Evolutionary conservation across 2,797 vertebrate genomes (phyloP).

Genomic region (Vespertilio murinus): DNA sequence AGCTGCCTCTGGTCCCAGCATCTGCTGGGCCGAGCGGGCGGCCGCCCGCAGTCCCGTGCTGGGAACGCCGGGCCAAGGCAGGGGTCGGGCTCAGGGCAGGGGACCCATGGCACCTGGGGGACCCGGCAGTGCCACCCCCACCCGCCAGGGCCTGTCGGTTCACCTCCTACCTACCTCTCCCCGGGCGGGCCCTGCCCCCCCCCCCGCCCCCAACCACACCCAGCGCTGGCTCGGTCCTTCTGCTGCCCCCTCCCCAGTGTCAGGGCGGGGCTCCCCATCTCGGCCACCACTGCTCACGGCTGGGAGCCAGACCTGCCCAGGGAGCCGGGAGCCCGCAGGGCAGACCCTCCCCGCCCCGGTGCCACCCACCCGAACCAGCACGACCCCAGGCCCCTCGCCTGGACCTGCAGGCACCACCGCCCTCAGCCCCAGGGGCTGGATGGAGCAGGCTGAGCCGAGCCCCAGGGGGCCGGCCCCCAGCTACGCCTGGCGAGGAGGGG

Average conservation of each 20-base stretch:
- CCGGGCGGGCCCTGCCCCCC: background rate
- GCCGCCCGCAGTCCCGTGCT: background rate
- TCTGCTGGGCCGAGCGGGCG: constrained; percentile 47
- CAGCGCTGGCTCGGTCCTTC: background rate
- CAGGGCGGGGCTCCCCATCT: fast-evolving
- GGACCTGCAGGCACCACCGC: background rate
- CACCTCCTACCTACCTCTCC: too few species aligned
- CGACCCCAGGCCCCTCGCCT: fast-evolving
- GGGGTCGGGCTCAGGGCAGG: background rate
- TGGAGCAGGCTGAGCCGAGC: background rate
- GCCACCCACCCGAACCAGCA: background rate
- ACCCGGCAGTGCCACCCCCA: fast-evolving
- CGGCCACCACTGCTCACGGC: fast-evolving
- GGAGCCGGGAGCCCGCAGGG: background rate
- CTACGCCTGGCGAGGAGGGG: fast-evolving
- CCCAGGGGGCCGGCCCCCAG: background rate
- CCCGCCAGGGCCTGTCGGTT: fast-evolving
- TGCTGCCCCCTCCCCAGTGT: background rate
- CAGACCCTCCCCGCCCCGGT: too few species aligned
- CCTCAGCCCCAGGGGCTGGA: background rate
- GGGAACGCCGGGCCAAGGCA: background rate
- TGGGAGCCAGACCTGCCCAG: background rate
- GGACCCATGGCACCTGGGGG: too few species aligned
- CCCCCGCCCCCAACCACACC: background rate
- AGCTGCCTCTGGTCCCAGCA: constrained; percentile 79